These are phyloP conservation scores for Drosophila ficusphila DNA, from an alignment of 1,140 invertebrate genomes.

Conservation along the genomic window DNA sequence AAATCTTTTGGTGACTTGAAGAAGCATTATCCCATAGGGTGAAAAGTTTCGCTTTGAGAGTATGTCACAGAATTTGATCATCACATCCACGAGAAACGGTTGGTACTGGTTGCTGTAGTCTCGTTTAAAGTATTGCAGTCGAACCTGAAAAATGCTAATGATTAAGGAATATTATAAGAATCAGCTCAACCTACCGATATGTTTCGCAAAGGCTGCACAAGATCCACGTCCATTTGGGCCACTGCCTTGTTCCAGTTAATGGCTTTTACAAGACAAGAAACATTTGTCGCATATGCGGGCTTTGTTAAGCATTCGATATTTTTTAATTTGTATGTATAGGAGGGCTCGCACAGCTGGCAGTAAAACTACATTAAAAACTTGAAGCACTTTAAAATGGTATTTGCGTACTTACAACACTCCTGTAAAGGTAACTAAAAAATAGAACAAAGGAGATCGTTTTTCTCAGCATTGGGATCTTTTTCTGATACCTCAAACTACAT, in stretches of 20 bases:
- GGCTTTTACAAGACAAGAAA: conserved; percentile 22
- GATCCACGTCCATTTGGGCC: conserved; percentile 43
- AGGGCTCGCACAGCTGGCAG: conserved; percentile 5
- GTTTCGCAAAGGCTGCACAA: conserved; percentile 12
- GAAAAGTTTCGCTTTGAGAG: conserved; percentile 1
- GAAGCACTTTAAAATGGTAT: background rate
- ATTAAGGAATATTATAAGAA: too few species aligned
- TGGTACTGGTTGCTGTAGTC: conserved; percentile 47
- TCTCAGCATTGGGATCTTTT: too few species aligned
- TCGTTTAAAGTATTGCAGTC: conserved; percentile 8
- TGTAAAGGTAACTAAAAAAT: background rate
- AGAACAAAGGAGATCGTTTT: too few species aligned
- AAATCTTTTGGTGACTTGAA: background rate
- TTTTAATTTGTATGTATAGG: conserved; percentile 25
- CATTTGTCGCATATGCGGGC: background rate
- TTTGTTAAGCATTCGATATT: conserved; percentile 20
- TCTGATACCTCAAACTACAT: background rate
- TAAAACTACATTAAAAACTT: background rate
- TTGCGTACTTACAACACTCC: background rate
- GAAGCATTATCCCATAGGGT: conserved; percentile 5
- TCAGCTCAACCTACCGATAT: conserved; percentile 23
- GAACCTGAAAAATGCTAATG: conserved; percentile 3
- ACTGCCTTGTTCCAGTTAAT: conserved; percentile 39
- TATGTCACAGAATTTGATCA: conserved; percentile 17
- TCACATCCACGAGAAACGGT: conserved; percentile 36